A percentile compares a stretch with the other conserved stretches of the same genome.
Conservation (phyloP, 1,140 invertebrate genomes). For the Drosophila rhopaloa region DNA sequence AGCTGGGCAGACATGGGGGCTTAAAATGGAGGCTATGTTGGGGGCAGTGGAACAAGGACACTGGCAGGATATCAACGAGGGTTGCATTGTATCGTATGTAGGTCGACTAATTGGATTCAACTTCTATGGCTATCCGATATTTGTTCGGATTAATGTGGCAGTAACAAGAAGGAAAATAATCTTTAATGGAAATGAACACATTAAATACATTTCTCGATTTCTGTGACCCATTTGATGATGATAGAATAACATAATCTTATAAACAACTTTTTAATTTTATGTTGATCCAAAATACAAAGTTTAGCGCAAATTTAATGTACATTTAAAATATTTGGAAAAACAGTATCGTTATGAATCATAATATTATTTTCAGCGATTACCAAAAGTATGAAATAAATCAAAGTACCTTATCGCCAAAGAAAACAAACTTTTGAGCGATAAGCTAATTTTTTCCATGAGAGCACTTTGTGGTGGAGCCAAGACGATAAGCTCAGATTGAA, state of each 20-base stretch:
- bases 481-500: conserved; percentile 22
- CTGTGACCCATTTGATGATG: no score
- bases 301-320: no score
- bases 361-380: no score
- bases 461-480: neutral
- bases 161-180: conserved; percentile 1
- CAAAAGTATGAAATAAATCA: no score
- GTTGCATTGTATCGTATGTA: conserved; percentile 8
- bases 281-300: no score
- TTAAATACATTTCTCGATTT: neutral
- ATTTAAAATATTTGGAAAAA: no score
- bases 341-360: no score
- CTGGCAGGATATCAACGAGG: conserved; percentile 16
- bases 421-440: neutral
- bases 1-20: conserved; percentile 7
- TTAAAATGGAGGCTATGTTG: conserved; percentile 25
- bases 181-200: neutral
- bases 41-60: conserved; percentile 17
- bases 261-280: no score
- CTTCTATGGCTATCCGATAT: conserved; percentile 21
- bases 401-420: neutral
- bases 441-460: conserved; percentile 3
- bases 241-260: no score
- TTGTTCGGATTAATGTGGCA: conserved; percentile 25
- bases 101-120: conserved; percentile 48